These are phyloP conservation scores for Yponomeuta sedellus DNA, from an alignment of 2,888 invertebrate species.

Conservation along the genomic window DNA sequence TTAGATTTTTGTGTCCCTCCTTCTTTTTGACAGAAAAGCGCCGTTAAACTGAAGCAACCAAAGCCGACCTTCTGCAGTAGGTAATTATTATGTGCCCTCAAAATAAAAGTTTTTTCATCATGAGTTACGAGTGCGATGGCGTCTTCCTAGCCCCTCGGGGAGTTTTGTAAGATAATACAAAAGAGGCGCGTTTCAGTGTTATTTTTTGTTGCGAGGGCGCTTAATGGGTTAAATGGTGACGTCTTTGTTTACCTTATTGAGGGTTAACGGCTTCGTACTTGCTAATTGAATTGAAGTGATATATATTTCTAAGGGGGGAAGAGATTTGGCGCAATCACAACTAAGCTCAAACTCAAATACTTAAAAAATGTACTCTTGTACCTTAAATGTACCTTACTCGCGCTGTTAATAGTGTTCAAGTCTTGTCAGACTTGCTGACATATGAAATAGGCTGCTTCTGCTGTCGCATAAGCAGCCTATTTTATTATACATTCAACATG, in stretches of 20 bases:
- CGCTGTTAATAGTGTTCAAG: too few relatives aligned
- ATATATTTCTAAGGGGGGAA: neutral
- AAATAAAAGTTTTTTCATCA: constrained; percentile 75
- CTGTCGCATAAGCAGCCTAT: too few relatives aligned
- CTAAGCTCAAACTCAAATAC: too few relatives aligned
- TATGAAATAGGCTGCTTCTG: too few relatives aligned
- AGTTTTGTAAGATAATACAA: constrained; percentile 70
- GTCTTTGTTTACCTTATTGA: neutral
- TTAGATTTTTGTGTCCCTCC: too few relatives aligned
- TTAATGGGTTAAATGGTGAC: constrained; percentile 24
- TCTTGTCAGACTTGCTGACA: too few relatives aligned
- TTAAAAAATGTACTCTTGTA: too few relatives aligned
- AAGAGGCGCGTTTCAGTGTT: neutral
- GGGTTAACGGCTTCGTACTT: neutral
- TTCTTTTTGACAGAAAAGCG: too few relatives aligned
- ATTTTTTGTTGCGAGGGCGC: constrained; percentile 22
- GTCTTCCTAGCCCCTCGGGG: constrained; percentile 66
- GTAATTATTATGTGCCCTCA: constrained; percentile 27
- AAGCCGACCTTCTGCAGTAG: neutral
- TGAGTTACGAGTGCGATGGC: constrained; percentile 70
- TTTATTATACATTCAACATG: too few relatives aligned
- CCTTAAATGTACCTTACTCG: too few relatives aligned
- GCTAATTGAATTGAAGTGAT: neutral
- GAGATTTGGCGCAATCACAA: neutral
- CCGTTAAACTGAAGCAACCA: neutral